Conservation (phyloP, 1,140 invertebrate genomes). For the Aphelinus certus region DNA sequence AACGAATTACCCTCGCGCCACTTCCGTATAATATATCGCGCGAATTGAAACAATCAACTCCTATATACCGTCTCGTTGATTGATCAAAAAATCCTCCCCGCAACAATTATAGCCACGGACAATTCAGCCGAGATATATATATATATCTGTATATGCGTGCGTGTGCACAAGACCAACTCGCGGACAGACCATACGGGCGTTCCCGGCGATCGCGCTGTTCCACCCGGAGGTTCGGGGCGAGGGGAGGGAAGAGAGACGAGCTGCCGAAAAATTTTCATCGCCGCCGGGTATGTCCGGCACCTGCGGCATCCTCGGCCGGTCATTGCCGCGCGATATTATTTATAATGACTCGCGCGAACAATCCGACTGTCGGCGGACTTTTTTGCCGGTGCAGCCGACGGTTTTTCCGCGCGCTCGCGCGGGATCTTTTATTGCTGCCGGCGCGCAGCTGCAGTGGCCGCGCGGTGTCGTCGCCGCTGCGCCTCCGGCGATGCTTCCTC, state of each 20-base stretch:
- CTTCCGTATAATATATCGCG: constrained; percentile 6
- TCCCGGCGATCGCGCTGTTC: too few relatives aligned
- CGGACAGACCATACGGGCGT: too few relatives aligned
- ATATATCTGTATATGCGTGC: not conserved
- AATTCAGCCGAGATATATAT: not conserved
- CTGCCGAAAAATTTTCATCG: constrained; percentile 38
- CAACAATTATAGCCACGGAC: constrained; percentile 40
- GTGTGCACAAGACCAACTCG: too few relatives aligned
- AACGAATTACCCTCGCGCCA: constrained; percentile 50
- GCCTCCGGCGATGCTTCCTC: constrained; percentile 16
- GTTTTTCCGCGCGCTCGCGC: not conserved
- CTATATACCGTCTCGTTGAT: too few relatives aligned
- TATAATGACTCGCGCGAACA: constrained; percentile 34
- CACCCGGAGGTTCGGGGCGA: too few relatives aligned
- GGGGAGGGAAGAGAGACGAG: not conserved
- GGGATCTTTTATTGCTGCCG: constrained; percentile 21
- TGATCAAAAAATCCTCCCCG: constrained; percentile 28
- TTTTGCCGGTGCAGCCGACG: not conserved
- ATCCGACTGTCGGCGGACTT: constrained; percentile 13
- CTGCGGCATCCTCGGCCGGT: not conserved
- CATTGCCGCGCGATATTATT: constrained; percentile 39
- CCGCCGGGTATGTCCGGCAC: constrained; percentile 3
- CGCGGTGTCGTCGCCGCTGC: too few relatives aligned
- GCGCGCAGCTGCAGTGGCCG: not conserved
- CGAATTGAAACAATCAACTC: too few relatives aligned